Percentiles rank a stretch among this genome's conserved stretches.
phyloP scores from a whole-genome alignment of 2,888 invertebrate genomes.

The Ormyrus thymus region DNA sequence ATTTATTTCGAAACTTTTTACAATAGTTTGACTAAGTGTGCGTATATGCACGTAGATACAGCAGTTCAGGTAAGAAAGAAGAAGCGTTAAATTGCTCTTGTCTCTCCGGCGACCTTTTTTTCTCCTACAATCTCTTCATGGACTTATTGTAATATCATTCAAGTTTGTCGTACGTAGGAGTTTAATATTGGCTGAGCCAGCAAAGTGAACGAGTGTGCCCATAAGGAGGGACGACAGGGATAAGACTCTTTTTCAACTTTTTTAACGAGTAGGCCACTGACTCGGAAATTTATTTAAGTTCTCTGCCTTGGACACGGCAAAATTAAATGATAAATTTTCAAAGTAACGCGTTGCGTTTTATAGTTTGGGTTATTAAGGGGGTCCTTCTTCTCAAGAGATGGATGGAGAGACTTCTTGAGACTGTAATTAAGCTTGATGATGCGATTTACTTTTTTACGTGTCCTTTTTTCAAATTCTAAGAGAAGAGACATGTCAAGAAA shows the following conservation, averaged over 20 bases:
- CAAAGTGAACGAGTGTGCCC: background rate
- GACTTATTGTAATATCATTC: constrained; percentile 56
- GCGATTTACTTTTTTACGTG: too few species aligned
- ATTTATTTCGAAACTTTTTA: constrained; percentile 69
- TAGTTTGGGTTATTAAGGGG: background rate
- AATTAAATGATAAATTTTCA: constrained; percentile 44
- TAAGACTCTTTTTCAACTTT: constrained; percentile 44
- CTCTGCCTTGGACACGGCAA: constrained; percentile 21
- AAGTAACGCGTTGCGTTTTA: background rate
- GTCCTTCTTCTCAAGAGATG: background rate
- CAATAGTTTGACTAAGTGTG: constrained; percentile 65
- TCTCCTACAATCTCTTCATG: constrained; percentile 43
- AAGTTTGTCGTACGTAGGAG: constrained; percentile 36
- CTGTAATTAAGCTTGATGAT: too few species aligned
- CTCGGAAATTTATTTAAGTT: constrained; percentile 49
- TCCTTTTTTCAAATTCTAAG: too few species aligned
- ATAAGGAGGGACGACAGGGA: background rate
- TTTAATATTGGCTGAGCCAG: constrained; percentile 46
- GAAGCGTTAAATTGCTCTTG: constrained; percentile 64
- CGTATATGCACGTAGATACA: constrained; percentile 33
- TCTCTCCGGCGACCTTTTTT: constrained; percentile 19
- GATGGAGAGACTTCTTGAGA: too few species aligned
- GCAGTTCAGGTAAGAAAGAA: constrained; percentile 57
- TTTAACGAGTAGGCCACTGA: constrained; percentile 42
- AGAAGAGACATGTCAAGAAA: too few species aligned